Conservation (phyloP, 2,888 invertebrate species). For the Noctua comes region DNA sequence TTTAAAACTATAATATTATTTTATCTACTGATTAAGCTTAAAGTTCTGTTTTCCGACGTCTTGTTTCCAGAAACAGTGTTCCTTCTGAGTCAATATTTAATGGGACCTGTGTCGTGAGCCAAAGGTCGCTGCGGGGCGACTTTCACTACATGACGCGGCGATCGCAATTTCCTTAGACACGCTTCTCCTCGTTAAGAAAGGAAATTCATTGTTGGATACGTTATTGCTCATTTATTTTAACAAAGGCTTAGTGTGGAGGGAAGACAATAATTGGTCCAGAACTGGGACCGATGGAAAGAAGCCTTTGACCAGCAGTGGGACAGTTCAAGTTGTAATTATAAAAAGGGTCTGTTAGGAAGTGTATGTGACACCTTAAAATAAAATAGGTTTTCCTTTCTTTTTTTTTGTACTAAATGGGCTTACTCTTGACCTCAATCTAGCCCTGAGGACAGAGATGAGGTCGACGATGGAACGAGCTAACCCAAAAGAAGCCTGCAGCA, state of each 20-base stretch:
- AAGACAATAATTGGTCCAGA: neutral
- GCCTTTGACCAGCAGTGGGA: neutral
- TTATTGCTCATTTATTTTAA: neutral
- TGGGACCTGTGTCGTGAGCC: constrained; percentile 41
- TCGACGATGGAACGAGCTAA: too few species aligned
- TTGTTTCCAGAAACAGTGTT: neutral
- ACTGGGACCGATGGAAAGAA: neutral
- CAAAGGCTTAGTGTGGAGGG: neutral
- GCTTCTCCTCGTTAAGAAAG: constrained; percentile 34
- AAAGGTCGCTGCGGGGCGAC: constrained; percentile 55
- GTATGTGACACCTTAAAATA: too few species aligned
- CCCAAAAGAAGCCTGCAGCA: too few species aligned
- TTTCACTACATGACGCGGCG: constrained; percentile 69
- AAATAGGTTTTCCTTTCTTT: too few species aligned
- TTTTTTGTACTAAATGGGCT: too few species aligned
- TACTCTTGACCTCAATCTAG: too few species aligned
- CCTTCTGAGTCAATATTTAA: constrained; percentile 15
- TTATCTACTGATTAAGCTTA: neutral
- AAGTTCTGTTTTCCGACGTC: neutral
- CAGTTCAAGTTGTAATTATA: too few species aligned
- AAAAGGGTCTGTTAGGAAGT: too few species aligned
- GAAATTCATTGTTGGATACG: constrained; percentile 25
- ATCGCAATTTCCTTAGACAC: constrained; percentile 74
- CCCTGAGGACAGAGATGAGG: too few species aligned
- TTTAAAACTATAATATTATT: neutral